Evolutionary conservation across 2,113 vertebrate genomes (phyloP).

Genomic region (Ardeotis arabs): DNA sequence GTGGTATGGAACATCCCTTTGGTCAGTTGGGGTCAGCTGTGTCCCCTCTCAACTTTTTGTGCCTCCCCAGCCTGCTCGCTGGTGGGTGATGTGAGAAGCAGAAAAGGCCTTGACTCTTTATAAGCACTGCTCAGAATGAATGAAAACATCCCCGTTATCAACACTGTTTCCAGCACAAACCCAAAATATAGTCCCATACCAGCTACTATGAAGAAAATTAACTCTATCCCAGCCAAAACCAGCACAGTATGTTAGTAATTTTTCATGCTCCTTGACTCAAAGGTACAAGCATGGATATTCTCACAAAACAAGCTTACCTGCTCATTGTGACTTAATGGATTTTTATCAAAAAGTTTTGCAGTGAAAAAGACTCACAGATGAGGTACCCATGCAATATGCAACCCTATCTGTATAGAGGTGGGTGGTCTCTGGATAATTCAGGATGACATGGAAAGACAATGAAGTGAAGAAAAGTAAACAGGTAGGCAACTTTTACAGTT

Average conservation of each 20-base stretch:
- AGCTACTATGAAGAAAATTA: too few species aligned
- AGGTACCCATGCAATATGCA: neutral
- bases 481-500: neutral
- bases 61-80: too few species aligned
- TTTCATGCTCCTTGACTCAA: neutral
- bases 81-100: too few species aligned
- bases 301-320: neutral
- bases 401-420: neutral
- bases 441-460: neutral
- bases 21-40: too few species aligned
- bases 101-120: too few species aligned
- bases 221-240: too few species aligned
- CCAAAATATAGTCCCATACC: too few species aligned
- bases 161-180: too few species aligned
- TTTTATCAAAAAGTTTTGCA: neutral
- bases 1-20: too few species aligned
- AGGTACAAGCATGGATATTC: neutral
- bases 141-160: too few species aligned
- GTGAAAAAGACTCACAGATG: neutral
- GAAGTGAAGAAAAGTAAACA: neutral
- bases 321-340: neutral
- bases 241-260: neutral
- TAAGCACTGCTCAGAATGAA: too few species aligned
- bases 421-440: neutral
- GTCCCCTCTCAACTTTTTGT: too few species aligned